Conservation (phyloP, 2,113 vertebrate genomes). For the Girardinichthys multiradiatus region DNA sequence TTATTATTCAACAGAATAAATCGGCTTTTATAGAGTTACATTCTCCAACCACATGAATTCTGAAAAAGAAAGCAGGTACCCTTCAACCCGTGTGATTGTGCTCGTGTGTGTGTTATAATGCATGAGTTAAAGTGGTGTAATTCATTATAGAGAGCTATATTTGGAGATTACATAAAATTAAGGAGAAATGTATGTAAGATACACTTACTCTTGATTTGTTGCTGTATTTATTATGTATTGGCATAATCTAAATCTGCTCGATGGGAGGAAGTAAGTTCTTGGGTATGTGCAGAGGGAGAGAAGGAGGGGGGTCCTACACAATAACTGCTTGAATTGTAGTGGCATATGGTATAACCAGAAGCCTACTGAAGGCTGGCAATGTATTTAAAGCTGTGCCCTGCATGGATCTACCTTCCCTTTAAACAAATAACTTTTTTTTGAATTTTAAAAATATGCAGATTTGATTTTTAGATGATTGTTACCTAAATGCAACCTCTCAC, state of each 20-base stretch:
- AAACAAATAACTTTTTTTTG: conserved; percentile 18
- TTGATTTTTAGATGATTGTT: conserved; percentile 26
- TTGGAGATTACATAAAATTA: not conserved
- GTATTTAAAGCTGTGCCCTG: conserved; percentile 35
- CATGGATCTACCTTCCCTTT: conserved; percentile 36
- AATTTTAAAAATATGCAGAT: conserved; percentile 17
- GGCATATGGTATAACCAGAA: conserved; percentile 64
- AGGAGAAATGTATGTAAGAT: not conserved
- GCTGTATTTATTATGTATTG: conserved; percentile 12
- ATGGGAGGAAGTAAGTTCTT: conserved; percentile 15
- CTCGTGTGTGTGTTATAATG: not conserved
- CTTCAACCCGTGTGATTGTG: conserved; percentile 39
- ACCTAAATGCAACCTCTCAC: not conserved
- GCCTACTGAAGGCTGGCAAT: conserved; percentile 37
- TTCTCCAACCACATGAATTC: not conserved
- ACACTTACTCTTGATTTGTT: not conserved
- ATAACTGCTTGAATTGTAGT: conserved; percentile 49
- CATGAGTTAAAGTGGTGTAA: not conserved
- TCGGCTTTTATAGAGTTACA: not conserved
- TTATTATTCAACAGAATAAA: not conserved
- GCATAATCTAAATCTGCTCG: conserved; percentile 10
- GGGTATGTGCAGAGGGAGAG: not conserved
- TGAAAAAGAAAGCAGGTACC: conserved; percentile 16
- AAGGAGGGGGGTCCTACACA: conserved; percentile 11
- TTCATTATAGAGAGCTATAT: not conserved